Evolutionary conservation across 1,140 invertebrate genomes (phyloP), one percentile per base, ranked within the genome.

Genomic region (Ceratina japonica): DNA sequence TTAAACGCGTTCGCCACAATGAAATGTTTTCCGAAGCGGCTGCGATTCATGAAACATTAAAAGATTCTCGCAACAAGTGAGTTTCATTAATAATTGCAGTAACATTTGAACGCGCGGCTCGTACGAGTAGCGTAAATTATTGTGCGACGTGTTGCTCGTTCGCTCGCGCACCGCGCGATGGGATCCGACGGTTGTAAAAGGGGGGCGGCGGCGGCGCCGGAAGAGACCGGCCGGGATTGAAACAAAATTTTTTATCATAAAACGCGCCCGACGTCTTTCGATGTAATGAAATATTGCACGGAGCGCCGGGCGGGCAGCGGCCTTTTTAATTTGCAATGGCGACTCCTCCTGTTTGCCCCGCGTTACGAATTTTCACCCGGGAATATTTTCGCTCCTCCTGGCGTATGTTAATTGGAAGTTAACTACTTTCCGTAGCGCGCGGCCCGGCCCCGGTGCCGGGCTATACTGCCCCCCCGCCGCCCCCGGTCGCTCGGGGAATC

Each of bases 11-110:
- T 54, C 56, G 27, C 66, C 13, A 58, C 58, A 62, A 77, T 62
- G 56, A 77, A 77, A 77, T 59, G 54, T 77, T 71, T 71, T 77
- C 37, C 65, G 56, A 70, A 70, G 31, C 65, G 22, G 22, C 65
- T 70, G 56, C 54, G 66, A 77, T 77, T 77, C 75, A 71, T 77
- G 75, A 77, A 77, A 77, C 75, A 54, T 76, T 76, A 76, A 76
- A 76, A 76, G 65, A 76, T 76, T 71, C 75, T 70, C 37, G 75
- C 75, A 77, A 77, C 75, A 77, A 77, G 75, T 77, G 75, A 77
- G 58, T 69, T 69, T 77, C 75, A 77, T 77, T 71, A 77, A 77
- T 77, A 71, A 77, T 77, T 71, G 66, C 75, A 59, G 56, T 49
- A 62, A 71, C 75, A 62, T 61, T 77, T 62, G 58, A 69, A 77